Evolutionary conservation across 2,888 invertebrate genomes (phyloP).

Genomic region (Azorinus chamasolen): DNA sequence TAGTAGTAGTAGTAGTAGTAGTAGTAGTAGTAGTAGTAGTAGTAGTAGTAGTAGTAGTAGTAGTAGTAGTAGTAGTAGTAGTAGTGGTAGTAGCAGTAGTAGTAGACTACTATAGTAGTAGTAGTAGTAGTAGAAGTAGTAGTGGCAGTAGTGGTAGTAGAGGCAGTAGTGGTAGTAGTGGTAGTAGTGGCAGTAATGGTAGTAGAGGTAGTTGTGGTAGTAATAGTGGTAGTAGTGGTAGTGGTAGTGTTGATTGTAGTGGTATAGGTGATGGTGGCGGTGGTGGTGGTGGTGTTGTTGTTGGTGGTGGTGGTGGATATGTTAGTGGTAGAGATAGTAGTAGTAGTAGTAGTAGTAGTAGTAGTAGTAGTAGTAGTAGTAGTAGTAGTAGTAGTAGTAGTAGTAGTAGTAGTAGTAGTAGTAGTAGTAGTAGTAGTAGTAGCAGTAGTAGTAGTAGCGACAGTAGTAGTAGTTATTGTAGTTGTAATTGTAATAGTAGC

Average conservation of each 20-base stretch:
- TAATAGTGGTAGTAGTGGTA: no score
- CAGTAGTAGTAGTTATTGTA: slow-evolving; percentile 50
- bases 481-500: slow-evolving; percentile 38
- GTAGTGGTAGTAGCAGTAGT: slow-evolving; percentile 12
- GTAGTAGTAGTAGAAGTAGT: slow-evolving; percentile 24
- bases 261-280: no score
- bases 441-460: slow-evolving; percentile 50
- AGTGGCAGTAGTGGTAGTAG: slow-evolving; percentile 1
- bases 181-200: slow-evolving; percentile 26
- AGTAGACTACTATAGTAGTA: no score
- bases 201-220: slow-evolving; percentile 14
- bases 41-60: slow-evolving; percentile 54
- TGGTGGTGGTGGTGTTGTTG: no score
- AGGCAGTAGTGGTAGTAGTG: no score
- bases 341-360: slow-evolving; percentile 13
- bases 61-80: slow-evolving; percentile 34
- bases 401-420: slow-evolving; percentile 21
- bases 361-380: slow-evolving; percentile 1
- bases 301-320: no score
- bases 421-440: slow-evolving; percentile 51
- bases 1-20: slow-evolving; percentile 51
- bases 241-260: no score
- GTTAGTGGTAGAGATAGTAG: no score
- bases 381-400: slow-evolving; percentile 8
- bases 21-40: slow-evolving; percentile 51